phyloP scores from a whole-genome alignment of 2,888 invertebrate species.

The Tetragonula carbonaria region DNA sequence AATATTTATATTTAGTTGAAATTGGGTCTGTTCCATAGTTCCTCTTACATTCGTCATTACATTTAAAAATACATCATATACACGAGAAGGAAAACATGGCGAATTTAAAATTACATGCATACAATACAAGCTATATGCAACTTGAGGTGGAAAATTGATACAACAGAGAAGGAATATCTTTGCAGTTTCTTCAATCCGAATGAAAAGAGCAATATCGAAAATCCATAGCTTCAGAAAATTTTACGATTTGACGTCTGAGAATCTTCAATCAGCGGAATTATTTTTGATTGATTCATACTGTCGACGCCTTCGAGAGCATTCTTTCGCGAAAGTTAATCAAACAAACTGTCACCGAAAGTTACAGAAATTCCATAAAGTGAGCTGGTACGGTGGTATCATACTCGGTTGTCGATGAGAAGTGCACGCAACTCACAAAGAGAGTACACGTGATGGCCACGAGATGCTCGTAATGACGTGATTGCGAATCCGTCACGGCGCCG shows the following conservation, averaged over 20 bases:
- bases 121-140: not conserved
- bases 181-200: not conserved
- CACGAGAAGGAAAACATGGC: not conserved
- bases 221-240: not conserved
- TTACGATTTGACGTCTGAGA: not conserved
- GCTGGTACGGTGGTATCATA: not conserved
- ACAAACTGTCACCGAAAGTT: not conserved
- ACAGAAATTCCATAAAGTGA: not conserved
- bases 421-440: conserved; percentile 57
- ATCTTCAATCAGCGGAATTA: not conserved
- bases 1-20: not conserved
- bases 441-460: conserved; percentile 54
- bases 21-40: not conserved
- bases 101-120: not conserved
- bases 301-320: not conserved
- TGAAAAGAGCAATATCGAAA: not conserved
- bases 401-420: conserved; percentile 74
- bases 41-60: not conserved
- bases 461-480: conserved; percentile 78
- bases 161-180: not conserved
- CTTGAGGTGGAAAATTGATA: not conserved
- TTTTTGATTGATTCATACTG: not conserved
- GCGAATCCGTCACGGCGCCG: conserved; percentile 81
- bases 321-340: not conserved
- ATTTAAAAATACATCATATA: not conserved